A percentile compares a stretch with the other conserved stretches of the same genome.
Evolutionary conservation across 2,113 vertebrate species (phyloP).

Genomic region (Colius striatus): DNA sequence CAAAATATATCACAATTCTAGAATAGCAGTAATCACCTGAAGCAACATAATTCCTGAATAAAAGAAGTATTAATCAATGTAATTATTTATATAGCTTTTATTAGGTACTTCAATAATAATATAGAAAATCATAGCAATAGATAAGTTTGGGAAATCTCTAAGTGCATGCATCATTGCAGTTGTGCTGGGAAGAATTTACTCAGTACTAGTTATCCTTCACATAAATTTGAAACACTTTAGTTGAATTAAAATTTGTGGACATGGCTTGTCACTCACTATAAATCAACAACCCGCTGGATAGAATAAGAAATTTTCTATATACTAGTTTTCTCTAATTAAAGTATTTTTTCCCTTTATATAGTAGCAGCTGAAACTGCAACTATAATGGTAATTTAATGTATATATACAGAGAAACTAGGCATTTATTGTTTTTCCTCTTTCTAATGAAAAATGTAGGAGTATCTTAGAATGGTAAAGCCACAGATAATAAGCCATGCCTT

Average conservation of each 20-base stretch:
- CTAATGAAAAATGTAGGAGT: neutral
- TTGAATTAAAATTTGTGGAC: neutral
- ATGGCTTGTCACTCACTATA: neutral
- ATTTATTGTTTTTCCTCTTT: neutral
- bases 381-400: neutral
- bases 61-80: neutral
- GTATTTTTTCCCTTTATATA: neutral
- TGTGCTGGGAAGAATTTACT: neutral
- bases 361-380: neutral
- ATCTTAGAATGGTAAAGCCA: neutral
- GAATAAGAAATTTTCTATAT: neutral
- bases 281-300: neutral
- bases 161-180: neutral
- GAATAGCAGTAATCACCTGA: neutral
- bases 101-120: neutral
- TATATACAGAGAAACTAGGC: too few relatives aligned
- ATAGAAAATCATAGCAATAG: neutral
- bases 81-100: neutral
- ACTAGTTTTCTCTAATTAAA: neutral
- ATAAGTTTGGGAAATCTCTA: neutral
- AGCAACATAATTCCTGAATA: neutral
- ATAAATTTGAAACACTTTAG: neutral
- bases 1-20: neutral
- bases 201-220: neutral
- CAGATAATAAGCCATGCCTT: neutral